These are phyloP conservation scores for Lepidurus arcticus DNA, from an alignment of 1,140 invertebrate species.

Conservation along the genomic window DNA sequence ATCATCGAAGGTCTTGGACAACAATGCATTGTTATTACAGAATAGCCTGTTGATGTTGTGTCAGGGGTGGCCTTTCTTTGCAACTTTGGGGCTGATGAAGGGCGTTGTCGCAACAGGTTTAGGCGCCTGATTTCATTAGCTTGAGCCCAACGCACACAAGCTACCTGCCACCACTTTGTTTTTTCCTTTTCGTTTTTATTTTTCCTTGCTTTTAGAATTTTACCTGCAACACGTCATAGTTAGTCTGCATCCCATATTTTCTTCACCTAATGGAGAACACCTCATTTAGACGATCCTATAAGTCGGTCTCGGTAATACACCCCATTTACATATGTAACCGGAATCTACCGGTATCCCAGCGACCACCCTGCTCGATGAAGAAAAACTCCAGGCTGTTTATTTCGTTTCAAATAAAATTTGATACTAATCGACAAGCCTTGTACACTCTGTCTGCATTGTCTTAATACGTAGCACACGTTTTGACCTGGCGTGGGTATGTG, in stretches of 20 bases:
- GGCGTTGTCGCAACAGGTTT: constrained; percentile 18
- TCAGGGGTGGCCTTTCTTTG: constrained; percentile 13
- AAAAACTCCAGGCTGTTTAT: not conserved
- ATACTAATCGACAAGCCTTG: not conserved
- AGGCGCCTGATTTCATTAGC: constrained; percentile 14
- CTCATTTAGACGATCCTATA: not conserved
- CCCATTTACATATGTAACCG: not conserved
- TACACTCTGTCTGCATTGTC: not conserved
- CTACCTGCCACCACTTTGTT: not conserved
- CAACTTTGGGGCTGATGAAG: constrained; percentile 7
- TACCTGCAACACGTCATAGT: not conserved
- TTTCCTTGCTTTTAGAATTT: not conserved
- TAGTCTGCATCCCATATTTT: not conserved
- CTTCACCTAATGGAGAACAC: not conserved
- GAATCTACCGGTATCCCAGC: not conserved
- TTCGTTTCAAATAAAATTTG: not conserved
- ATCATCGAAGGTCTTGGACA: constrained; percentile 9
- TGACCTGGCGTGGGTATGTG: not conserved
- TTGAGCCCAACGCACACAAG: constrained; percentile 10
- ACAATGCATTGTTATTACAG: constrained; percentile 11
- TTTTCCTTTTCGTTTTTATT: not conserved
- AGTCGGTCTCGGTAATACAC: not conserved
- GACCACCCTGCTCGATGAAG: constrained; percentile 3
- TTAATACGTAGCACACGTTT: not conserved
- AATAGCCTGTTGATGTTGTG: constrained; percentile 19